These are phyloP conservation scores for Gallinago nigripennis DNA, from an alignment of 2,797 vertebrate genomes.

Conservation along the genomic window DNA sequence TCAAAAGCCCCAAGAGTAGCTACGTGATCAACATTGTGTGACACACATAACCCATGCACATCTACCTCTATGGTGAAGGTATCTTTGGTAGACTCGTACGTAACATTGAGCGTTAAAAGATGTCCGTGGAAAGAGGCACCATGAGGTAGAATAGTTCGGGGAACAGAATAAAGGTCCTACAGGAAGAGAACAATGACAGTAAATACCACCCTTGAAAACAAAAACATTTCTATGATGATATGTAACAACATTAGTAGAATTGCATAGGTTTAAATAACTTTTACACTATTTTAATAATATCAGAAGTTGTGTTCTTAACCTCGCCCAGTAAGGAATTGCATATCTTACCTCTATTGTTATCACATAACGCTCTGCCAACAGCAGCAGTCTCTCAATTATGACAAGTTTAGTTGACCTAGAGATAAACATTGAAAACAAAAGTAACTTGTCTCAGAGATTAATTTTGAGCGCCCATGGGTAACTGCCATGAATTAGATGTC, in stretches of 20 bases:
- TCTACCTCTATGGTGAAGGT: conserved; percentile 94
- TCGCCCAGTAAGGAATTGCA: not conserved
- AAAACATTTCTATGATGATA: not conserved
- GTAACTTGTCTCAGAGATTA: not conserved
- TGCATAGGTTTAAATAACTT: not conserved
- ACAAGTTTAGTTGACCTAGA: conserved; percentile 96
- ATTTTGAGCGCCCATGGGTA: not conserved
- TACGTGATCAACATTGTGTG: accelerated
- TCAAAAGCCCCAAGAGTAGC: not conserved
- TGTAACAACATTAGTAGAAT: not conserved
- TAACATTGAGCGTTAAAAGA: conserved; percentile 94
- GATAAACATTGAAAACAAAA: conserved; percentile 33
- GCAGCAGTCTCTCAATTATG: conserved; percentile 95
- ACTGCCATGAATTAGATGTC: not conserved
- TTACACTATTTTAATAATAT: not conserved
- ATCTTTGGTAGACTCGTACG: conserved; percentile 98
- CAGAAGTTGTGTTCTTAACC: not conserved
- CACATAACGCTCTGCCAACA: conserved; percentile 96
- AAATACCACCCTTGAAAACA: not conserved
- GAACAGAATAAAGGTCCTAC: conserved; percentile 96
- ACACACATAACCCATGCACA: not conserved
- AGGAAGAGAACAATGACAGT: not conserved
- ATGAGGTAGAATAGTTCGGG: conserved; percentile 99
- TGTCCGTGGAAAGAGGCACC: conserved; percentile 98
- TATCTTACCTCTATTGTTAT: conserved; percentile 95